Evolutionary conservation across 2,113 vertebrate species (phyloP), one percentile per base, ranked within the genome.

Genomic region (Equus przewalskii): DNA sequence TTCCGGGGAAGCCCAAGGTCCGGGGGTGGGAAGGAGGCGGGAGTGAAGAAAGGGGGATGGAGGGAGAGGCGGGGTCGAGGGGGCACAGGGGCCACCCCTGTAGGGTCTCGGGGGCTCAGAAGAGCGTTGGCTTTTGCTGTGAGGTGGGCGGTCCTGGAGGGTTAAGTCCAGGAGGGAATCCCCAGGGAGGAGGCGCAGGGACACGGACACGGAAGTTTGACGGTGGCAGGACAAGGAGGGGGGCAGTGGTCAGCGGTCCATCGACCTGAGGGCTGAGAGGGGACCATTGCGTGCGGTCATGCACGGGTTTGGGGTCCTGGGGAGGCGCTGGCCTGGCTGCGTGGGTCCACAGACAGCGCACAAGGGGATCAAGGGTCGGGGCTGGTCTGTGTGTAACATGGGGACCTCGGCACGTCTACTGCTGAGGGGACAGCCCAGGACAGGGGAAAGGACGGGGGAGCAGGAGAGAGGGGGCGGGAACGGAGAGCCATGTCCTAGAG

Each of bases 371-470:
- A 5, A 3, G 41, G 22, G 51, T 5, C 9, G 7, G 19, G 51
- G 11, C 13, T 12, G 19, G 3, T 10, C 1, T 41, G 22, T 3
- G 36, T 28, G 7, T 14, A 21, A 18, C 36, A 0, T 1, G 0
- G 28, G 10, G 10, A 1, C 14, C 7, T 14, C 18, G 3, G 62
- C 49, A 33, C 0, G 8, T 21, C 72, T 33, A n/a, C 6, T 0
- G 1, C 72, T 9, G 14, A 3, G 1, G 41, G 41, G 54, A 41
- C 1, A 26, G 78, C 4, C 18, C 19, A 15, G 14, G 18, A 26
- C 1, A 0, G 33, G 30, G 33, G 33, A 18, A 5, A 10, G 18
- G 10, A 6, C 4, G 12, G 10, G 41, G 36, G 36, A 36, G 54
- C 1, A 16, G 60, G 36, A 30, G 24, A 12, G 44, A 9, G 18